Conservation (phyloP, 2,113 vertebrate genomes). For the Cinclus mexicanus region DNA sequence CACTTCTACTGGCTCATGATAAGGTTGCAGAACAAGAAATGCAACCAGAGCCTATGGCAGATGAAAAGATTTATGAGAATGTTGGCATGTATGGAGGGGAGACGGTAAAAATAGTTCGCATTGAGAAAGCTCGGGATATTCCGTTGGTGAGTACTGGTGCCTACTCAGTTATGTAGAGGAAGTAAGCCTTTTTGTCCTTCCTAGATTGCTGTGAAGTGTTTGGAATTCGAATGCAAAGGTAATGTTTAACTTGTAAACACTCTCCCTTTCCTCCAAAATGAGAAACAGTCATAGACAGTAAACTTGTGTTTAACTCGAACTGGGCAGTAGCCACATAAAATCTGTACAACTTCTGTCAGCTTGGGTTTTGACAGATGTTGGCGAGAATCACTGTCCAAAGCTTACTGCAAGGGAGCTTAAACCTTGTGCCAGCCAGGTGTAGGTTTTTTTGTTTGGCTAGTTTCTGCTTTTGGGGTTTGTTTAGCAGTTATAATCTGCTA, state of each 20-base stretch:
- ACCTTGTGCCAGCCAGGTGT: not conserved
- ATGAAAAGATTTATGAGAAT: conserved; percentile 81
- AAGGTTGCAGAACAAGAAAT: conserved; percentile 89
- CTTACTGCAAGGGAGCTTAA: not conserved
- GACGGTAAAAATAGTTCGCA: conserved; percentile 91
- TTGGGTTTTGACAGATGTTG: not conserved
- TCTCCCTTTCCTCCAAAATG: not conserved
- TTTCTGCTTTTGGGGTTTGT: not conserved
- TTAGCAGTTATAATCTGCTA: not conserved
- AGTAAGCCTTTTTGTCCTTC: not conserved
- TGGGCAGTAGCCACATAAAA: not conserved
- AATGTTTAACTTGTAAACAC: not conserved
- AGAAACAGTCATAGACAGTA: not conserved
- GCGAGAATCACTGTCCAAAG: not conserved
- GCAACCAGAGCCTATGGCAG: conserved; percentile 80
- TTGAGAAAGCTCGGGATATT: conserved; percentile 91
- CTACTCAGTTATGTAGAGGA: not conserved
- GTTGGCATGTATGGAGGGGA: conserved; percentile 85
- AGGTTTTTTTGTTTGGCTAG: not conserved
- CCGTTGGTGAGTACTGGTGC: conserved; percentile 84
- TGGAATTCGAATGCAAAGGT: not conserved
- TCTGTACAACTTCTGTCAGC: not conserved
- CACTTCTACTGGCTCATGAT: conserved; percentile 91
- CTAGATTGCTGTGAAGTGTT: not conserved
- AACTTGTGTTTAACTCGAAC: not conserved